phyloP scores from a whole-genome alignment of 2,113 vertebrate genomes.

The Buteo buteo region DNA sequence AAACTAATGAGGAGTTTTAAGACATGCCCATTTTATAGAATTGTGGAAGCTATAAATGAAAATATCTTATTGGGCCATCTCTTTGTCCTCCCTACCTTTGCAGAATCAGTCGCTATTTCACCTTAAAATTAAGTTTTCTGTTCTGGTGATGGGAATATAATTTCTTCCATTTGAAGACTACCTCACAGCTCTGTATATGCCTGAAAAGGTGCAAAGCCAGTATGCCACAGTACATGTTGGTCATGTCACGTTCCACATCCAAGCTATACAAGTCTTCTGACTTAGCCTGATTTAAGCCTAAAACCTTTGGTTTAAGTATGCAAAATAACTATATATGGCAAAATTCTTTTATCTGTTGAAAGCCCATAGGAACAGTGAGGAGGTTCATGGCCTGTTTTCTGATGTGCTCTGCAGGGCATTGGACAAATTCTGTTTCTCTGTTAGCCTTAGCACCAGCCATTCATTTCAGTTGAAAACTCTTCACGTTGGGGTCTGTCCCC shows the following conservation, averaged over 20 bases:
- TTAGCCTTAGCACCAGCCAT: background rate
- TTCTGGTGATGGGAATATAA: background rate
- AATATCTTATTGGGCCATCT: background rate
- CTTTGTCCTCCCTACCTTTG: background rate
- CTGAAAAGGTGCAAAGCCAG: background rate
- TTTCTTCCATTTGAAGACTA: background rate
- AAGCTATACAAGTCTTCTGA: background rate
- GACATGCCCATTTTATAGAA: background rate
- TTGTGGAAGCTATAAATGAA: background rate
- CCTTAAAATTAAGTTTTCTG: background rate
- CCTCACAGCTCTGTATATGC: background rate
- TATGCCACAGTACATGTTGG: too few relatives aligned
- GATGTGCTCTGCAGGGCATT: background rate
- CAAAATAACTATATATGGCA: background rate
- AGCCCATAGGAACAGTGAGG: background rate
- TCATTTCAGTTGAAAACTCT: background rate
- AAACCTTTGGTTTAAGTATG: background rate
- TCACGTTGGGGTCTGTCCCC: background rate
- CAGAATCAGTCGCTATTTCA: background rate
- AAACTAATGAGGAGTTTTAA: background rate
- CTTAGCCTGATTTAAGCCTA: background rate
- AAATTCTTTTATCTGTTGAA: background rate
- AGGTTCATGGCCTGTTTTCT: background rate
- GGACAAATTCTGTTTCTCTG: background rate
- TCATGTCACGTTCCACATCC: background rate